Evolutionary conservation across 2,797 vertebrate genomes (phyloP), one percentile per base, ranked within the genome.

Genomic region (Anas bahamensis): DNA sequence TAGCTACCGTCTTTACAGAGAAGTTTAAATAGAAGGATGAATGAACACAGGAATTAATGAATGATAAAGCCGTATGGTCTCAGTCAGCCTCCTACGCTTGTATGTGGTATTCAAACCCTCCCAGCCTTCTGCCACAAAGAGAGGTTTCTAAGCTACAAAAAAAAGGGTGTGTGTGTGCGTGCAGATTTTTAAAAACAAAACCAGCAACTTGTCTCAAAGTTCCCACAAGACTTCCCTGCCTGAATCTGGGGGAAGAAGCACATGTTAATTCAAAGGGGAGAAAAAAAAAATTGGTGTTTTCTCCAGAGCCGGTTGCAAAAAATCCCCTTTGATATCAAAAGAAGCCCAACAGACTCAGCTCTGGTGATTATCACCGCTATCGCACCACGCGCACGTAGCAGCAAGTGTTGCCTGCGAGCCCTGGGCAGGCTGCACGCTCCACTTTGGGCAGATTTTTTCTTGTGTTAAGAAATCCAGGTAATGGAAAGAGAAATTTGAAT

Each of bases 41-140:
- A 98, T 95, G 97, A 97, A 87, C 93, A 10, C 93, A 80, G 90
- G 95, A 97, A 97, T 96, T 95, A 97, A 97, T 97, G 97, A 97
- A 97, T 97, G 97, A 97, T 89, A 95, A 96, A 96, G 95, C 97
- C 73, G 70, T 95, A 97, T 89, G 96, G 96, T 96, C 94, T 79
- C 96, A 55, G 39, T 95, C 97, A 96, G 90, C 94, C 94, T 95
- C 94, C 96, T 87, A 92, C 37, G 89, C 96, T 76, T 88, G 66
- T 11, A 74, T 90, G 89, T 88, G 89, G 93, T 23, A 96, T 94
- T 95, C 96, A 96, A 89, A 94, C 89, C 65, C 84, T 88, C 90
- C 87, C 94, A 93, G 89, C 94, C 53, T 75, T 94, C 96, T 96
- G 94, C 95, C 82, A 94, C 94, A 93, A 93, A 94, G 94, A 94